Evolutionary conservation across 2,888 invertebrate species (phyloP).

Genomic region (Megastigmus dorsalis): DNA sequence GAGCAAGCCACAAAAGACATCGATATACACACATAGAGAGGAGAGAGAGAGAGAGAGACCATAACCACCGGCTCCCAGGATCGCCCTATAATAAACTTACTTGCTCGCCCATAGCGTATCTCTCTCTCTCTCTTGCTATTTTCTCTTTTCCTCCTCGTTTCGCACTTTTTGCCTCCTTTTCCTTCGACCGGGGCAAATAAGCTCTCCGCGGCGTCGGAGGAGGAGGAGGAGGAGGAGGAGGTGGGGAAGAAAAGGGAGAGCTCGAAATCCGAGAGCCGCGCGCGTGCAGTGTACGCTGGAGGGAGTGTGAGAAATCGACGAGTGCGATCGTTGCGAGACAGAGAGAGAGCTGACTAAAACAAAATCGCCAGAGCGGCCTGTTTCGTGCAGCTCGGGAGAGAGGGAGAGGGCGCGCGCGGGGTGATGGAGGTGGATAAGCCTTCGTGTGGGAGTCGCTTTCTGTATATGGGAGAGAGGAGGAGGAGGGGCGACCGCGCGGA

Average conservation of each 20-base stretch:
- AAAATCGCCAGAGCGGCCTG: conserved; percentile 27
- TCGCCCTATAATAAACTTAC: conserved; percentile 30
- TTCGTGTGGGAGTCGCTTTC: conserved; percentile 57
- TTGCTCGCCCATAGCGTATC: conserved; percentile 4
- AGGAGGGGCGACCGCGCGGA: conserved; percentile 57
- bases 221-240: conserved; percentile 53
- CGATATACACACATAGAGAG: conserved; percentile 11
- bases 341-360: conserved; percentile 7
- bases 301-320: conserved; percentile 73
- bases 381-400: conserved; percentile 51
- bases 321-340: conserved; percentile 68
- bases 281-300: too few relatives aligned
- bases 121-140: neutral
- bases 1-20: conserved; percentile 9
- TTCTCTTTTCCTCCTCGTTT: conserved; percentile 11
- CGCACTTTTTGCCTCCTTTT: conserved; percentile 39
- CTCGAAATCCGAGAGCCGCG: too few relatives aligned
- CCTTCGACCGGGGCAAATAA: conserved; percentile 27
- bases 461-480: conserved; percentile 49
- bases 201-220: conserved; percentile 35
- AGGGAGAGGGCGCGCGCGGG: conserved; percentile 51
- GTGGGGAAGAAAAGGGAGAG: conserved; percentile 36
- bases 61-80: neutral
- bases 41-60: too few relatives aligned
- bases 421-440: conserved; percentile 71